A percentile compares a stretch with the other conserved stretches of the same genome.
Evolutionary conservation across 2,888 invertebrate genomes (phyloP).

Genomic region (Orthonychiurus folsomi): DNA sequence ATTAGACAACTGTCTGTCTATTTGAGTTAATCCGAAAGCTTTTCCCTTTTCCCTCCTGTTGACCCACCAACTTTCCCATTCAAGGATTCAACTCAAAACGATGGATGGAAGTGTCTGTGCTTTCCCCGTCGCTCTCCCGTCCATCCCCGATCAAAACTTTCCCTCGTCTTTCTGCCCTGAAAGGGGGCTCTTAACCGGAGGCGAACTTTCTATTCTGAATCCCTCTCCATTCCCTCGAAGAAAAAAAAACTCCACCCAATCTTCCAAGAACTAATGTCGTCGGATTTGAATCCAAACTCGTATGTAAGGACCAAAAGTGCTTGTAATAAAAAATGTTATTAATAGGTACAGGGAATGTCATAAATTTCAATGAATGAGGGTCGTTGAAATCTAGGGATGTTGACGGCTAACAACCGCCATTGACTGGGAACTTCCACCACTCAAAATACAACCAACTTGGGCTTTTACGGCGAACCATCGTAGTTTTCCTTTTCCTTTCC

Average conservation of each 20-base stretch:
- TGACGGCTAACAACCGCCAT: background rate
- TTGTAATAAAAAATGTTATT: slow-evolving; percentile 5
- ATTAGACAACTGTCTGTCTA: slow-evolving; percentile 1
- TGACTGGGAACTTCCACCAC: background rate
- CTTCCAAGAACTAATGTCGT: too few relatives aligned
- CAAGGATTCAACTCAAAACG: too few relatives aligned
- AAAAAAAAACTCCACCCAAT: too few relatives aligned
- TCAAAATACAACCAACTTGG: background rate
- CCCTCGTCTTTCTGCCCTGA: background rate
- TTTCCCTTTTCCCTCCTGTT: background rate
- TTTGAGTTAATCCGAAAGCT: background rate
- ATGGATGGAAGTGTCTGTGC: too few relatives aligned
- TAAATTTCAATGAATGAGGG: slow-evolving; percentile 12
- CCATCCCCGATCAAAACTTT: background rate
- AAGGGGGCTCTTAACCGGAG: too few relatives aligned
- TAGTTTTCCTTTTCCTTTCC: background rate
- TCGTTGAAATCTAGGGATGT: slow-evolving; percentile 10
- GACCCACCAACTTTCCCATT: background rate
- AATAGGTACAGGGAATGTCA: slow-evolving; percentile 11
- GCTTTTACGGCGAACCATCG: background rate
- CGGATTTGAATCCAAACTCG: background rate
- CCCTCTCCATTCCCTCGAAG: too few relatives aligned
- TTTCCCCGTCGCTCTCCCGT: background rate
- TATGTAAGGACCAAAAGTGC: background rate
- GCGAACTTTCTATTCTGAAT: too few relatives aligned